phyloP scores from a whole-genome alignment of 2,888 invertebrate genomes.

The Spodoptera littoralis region DNA sequence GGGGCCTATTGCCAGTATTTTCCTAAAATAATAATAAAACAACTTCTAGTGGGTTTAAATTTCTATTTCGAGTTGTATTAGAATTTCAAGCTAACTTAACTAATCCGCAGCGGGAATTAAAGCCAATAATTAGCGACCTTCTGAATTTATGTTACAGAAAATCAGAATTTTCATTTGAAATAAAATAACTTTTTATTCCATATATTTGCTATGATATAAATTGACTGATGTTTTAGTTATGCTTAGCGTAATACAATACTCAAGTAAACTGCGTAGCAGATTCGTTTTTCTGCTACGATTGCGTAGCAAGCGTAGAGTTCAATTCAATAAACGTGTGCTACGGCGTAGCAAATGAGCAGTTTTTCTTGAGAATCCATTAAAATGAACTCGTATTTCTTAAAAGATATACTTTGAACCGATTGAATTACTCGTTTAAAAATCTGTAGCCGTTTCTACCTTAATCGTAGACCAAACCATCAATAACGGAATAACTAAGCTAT shows the following conservation, averaged over 20 bases:
- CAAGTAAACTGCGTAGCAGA: conserved; percentile 4
- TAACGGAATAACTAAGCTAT: conserved; percentile 3
- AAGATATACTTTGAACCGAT: not conserved
- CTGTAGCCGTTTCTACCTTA: not conserved
- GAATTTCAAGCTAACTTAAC: not conserved
- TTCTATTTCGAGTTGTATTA: not conserved
- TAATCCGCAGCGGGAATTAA: not conserved
- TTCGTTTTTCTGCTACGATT: conserved; percentile 17
- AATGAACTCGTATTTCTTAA: not conserved
- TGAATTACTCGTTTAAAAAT: not conserved
- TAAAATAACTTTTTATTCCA: too few species aligned
- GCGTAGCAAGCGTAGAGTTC: conserved; percentile 5
- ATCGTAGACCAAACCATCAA: conserved; percentile 8
- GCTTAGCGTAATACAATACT: too few species aligned
- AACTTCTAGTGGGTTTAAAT: not conserved
- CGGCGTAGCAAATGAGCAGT: conserved; percentile 1
- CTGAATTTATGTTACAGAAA: too few species aligned
- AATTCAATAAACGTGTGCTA: conserved; percentile 1
- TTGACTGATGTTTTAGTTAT: too few species aligned
- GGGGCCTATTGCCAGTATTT: too few species aligned
- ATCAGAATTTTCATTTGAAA: too few species aligned
- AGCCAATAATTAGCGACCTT: not conserved
- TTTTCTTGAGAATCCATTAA: not conserved
- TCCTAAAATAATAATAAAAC: not conserved
- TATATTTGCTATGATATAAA: too few species aligned